phyloP scores from a whole-genome alignment of 2,888 invertebrate species.

The Leptinotarsa rubiginosa region DNA sequence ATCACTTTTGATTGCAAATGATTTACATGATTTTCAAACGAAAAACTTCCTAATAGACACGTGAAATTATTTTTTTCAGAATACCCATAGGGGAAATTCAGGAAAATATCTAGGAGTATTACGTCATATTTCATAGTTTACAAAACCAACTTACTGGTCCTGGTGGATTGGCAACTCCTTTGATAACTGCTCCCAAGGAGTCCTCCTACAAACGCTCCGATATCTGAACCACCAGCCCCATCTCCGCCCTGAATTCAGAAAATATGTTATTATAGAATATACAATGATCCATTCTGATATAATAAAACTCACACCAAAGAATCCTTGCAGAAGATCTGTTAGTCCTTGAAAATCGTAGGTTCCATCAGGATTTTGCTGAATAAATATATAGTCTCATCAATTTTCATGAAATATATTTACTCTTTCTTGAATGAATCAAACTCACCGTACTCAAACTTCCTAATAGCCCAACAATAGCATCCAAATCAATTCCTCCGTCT shows the following conservation, averaged over 20 bases:
- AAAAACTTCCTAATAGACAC: no score
- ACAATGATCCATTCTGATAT: not conserved
- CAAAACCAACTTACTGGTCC: conserved; percentile 59
- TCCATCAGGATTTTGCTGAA: conserved; percentile 64
- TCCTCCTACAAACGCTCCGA: conserved; percentile 65
- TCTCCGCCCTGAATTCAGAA: conserved; percentile 55
- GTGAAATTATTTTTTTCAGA: no score
- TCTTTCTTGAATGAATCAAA: no score
- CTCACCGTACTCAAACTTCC: conserved; percentile 64
- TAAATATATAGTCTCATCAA: conserved; percentile 25
- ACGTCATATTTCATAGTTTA: no score
- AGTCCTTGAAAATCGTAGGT: conserved; percentile 64
- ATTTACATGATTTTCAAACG: no score
- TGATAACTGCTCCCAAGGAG: conserved; percentile 63
- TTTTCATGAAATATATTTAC: no score
- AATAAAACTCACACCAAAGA: conserved; percentile 61
- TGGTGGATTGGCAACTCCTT: conserved; percentile 63
- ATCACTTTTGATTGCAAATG: no score
- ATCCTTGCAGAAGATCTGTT: conserved; percentile 62
- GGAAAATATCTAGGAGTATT: no score
- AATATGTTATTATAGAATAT: conserved; percentile 48
- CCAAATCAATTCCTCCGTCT: conserved; percentile 64
- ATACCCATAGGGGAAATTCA: no score
- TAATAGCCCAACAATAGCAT: conserved; percentile 63
- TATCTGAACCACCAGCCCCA: conserved; percentile 64